phyloP scores from a whole-genome alignment of 2,113 vertebrate genomes.

The Furnarius figulus region DNA sequence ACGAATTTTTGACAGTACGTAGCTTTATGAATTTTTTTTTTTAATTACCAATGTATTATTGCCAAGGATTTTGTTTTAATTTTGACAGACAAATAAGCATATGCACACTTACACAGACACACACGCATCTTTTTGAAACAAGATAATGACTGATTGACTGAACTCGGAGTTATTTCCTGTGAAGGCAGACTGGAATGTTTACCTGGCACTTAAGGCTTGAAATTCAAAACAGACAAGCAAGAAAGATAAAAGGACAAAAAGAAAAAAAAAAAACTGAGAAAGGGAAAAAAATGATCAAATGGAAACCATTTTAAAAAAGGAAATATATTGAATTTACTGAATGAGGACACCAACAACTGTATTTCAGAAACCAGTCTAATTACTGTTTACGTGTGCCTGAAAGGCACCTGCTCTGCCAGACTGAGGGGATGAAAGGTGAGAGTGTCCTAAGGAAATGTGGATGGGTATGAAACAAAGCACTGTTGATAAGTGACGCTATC shows the following conservation, averaged over 20 bases:
- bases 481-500: slow-evolving; percentile 46
- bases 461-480: slow-evolving; percentile 55
- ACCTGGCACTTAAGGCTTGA: slow-evolving; percentile 65
- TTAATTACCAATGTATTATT: slow-evolving; percentile 52
- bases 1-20: slow-evolving; percentile 20
- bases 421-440: slow-evolving; percentile 49
- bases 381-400: background rate
- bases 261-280: background rate
- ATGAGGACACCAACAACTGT: background rate
- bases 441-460: background rate
- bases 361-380: slow-evolving; percentile 43
- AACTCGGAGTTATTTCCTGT: slow-evolving; percentile 33
- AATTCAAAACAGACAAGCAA: slow-evolving; percentile 60
- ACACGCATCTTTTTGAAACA: slow-evolving; percentile 41
- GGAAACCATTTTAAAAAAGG: slow-evolving; percentile 37
- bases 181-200: slow-evolving; percentile 61
- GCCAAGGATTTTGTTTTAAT: slow-evolving; percentile 51
- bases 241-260: background rate
- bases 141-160: slow-evolving; percentile 33
- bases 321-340: slow-evolving; percentile 49
- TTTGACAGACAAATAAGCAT: slow-evolving; percentile 54
- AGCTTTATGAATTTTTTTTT: background rate
- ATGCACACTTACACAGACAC: slow-evolving; percentile 33
- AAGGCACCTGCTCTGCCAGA: slow-evolving; percentile 63
- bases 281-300: slow-evolving; percentile 45